phyloP scores from a whole-genome alignment of 1,140 invertebrate genomes.

The Aplysia californica region DNA sequence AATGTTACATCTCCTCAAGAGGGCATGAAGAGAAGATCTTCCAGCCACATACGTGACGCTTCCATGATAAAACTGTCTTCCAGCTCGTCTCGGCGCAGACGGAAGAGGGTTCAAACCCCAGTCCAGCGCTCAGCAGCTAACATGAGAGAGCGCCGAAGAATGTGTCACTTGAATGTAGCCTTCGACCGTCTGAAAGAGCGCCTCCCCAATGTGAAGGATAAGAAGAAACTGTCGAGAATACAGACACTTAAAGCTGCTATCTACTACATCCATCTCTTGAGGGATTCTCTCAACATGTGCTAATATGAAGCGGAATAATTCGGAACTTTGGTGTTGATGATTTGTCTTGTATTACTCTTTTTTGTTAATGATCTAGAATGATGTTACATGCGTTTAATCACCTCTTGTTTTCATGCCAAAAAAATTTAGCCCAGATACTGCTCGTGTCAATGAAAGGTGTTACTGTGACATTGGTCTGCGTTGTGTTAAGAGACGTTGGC shows the following conservation, averaged over 20 bases:
- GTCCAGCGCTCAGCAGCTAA: slow-evolving; percentile 51
- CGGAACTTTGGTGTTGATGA: background rate
- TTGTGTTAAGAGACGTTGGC: no score
- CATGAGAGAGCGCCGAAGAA: slow-evolving; percentile 85
- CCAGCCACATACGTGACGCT: no score
- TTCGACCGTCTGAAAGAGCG: slow-evolving; percentile 76
- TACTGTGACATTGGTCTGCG: no score
- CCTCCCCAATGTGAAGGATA: slow-evolving; percentile 96
- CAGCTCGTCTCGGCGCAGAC: background rate
- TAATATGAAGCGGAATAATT: background rate
- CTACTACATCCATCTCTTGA: slow-evolving; percentile 97
- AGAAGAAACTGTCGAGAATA: slow-evolving; percentile 95
- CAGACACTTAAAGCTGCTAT: slow-evolving; percentile 95
- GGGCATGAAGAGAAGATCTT: no score
- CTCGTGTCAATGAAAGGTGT: no score
- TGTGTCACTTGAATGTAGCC: slow-evolving; percentile 98
- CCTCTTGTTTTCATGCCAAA: background rate
- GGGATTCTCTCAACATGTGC: slow-evolving; percentile 71
- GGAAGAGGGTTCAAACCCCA: slow-evolving; percentile 42
- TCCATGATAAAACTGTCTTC: no score
- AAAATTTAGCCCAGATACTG: no score
- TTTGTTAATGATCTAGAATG: background rate
- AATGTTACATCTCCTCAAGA: no score
- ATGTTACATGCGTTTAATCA: background rate
- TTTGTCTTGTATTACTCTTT: background rate